Base-by-base conservation (phyloP, 2,888 invertebrate species). In the Phania funesta region DNA sequence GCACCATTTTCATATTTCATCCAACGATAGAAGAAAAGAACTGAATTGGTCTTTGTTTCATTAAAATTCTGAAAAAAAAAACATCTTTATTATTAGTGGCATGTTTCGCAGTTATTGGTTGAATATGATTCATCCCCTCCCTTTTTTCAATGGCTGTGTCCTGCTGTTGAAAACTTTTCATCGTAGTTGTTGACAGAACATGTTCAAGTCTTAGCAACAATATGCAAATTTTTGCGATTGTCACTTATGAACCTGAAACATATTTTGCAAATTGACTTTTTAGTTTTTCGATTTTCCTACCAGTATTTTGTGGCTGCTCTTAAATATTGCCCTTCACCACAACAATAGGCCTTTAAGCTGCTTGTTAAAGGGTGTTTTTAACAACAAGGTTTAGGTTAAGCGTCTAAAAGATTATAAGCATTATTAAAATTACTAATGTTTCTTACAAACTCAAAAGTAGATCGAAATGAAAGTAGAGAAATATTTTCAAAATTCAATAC, bases 241-340 rank as follows among this genome's bases (percentile, higher is more conserved):
- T 64, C 48, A 56, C 56, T 32, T 64, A 20, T 76, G 54, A 54
- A 68, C 50, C 50, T 46, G 20, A 38, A 82, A 78, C 58, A 70
- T 68, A 77, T 64, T 62, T 68, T n/a, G 13, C 29, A 81, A 67
- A 76, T 76, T 76, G 71, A 62, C 65, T 77, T 80, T 65, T 74
- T 29, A 44, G 44, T 65, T 26, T n/a, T 52, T 71, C n/a, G n/a
- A n/a, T 64, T 54, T 44, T 44, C 20, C 4, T 38, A 29, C 3
- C 32, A 24, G 41, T 9, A 22, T 35, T 50, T 65, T 65, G n/a
- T 52, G 35, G 50, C 24, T 24, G 35, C 22, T 67, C 24, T 46
- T 2, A 18, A 32, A 35, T 32, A n/a, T 29, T 29, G 4, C 35
- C 16, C 11, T 11, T 2, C 32, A 58, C 13, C n/a, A 50, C 5